Evolutionary conservation across 2,888 invertebrate genomes (phyloP).

Genomic region (Dorcus hopei): DNA sequence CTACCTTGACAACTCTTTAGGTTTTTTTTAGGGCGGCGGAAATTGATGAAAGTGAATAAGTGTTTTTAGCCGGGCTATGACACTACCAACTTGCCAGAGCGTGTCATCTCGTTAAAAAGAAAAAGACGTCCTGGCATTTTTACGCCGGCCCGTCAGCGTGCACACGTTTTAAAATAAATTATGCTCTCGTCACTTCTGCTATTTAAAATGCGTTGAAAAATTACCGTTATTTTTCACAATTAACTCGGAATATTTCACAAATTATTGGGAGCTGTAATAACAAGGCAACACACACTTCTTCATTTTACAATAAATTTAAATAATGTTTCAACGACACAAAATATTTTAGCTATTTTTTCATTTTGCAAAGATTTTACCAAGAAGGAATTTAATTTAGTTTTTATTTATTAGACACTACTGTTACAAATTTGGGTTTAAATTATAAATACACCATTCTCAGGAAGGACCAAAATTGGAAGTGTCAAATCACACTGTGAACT

Average conservation of each 20-base stretch:
- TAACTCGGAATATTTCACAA: slow-evolving; percentile 11
- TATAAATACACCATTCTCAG: no score
- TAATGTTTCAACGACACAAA: no score
- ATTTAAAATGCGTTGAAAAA: slow-evolving; percentile 31
- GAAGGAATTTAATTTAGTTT: no score
- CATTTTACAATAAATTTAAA: no score
- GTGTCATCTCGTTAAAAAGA: slow-evolving; percentile 25
- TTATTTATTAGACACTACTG: no score
- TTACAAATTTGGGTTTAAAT: no score
- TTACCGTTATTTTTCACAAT: slow-evolving; percentile 44
- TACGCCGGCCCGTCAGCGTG: slow-evolving; percentile 2
- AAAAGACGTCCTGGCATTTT: slow-evolving; percentile 23
- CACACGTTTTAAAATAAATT: slow-evolving; percentile 35
- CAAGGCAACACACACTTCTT: no score
- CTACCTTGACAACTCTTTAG: slow-evolving; percentile 28
- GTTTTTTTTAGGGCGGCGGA: slow-evolving; percentile 22
- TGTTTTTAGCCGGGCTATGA: slow-evolving; percentile 18
- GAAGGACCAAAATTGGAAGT: no score
- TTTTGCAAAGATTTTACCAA: no score
- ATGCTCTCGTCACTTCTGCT: slow-evolving; percentile 31
- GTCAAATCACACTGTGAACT: no score
- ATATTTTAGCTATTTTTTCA: no score
- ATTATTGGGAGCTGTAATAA: no score
- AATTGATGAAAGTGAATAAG: slow-evolving; percentile 32
- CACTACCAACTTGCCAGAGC: slow-evolving; percentile 21